phyloP scores from a whole-genome alignment of 2,888 invertebrate genomes.

The Syrista parreyssii region DNA sequence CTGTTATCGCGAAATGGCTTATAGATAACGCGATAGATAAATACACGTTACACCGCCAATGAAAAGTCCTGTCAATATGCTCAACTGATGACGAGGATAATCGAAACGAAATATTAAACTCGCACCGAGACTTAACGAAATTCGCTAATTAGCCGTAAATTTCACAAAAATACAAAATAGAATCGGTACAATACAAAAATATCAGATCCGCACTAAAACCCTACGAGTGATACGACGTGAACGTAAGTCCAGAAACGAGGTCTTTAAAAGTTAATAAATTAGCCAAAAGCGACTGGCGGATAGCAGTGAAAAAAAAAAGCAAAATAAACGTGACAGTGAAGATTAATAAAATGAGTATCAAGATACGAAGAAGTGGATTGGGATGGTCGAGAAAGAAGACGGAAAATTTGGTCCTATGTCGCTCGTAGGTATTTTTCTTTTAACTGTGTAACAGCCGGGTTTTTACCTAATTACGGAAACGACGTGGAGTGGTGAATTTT shows the following conservation, averaged over 20 bases:
- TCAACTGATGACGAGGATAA: no score
- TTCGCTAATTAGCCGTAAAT: background rate
- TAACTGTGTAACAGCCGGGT: background rate
- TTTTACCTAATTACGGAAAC: background rate
- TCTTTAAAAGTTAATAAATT: background rate
- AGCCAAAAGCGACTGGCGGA: background rate
- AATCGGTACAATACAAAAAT: no score
- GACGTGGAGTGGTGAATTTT: background rate
- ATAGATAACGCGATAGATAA: no score
- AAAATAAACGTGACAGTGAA: background rate
- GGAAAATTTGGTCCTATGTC: background rate
- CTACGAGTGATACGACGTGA: background rate
- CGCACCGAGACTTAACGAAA: background rate
- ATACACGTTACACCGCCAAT: no score
- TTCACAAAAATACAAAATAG: no score
- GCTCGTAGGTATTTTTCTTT: background rate
- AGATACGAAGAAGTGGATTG: background rate
- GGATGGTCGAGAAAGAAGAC: rapidly evolving
- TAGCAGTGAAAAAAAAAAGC: background rate
- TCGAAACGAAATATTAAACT: no score
- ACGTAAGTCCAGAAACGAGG: background rate
- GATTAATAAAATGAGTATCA: background rate
- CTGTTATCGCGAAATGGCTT: no score
- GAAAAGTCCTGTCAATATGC: no score
- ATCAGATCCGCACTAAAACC: no score